Evolutionary conservation across 2,888 invertebrate genomes (phyloP).

Genomic region (Odiellus spinosus): DNA sequence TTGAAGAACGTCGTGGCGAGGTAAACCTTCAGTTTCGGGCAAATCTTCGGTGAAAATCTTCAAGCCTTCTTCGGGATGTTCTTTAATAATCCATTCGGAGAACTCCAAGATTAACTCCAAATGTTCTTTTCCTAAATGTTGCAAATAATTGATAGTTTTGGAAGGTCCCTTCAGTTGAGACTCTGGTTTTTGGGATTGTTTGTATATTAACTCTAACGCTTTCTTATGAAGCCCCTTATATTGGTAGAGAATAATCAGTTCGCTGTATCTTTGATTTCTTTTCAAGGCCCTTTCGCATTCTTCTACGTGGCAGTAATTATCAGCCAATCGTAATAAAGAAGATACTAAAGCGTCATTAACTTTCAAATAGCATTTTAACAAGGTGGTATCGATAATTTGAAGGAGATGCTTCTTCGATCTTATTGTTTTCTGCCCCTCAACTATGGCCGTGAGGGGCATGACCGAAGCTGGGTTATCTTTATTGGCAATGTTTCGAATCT

Average conservation of each 20-base stretch:
- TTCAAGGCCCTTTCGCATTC: constrained; percentile 81
- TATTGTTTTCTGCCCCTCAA: constrained; percentile 32
- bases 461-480: not conserved
- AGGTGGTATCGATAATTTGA: constrained; percentile 90
- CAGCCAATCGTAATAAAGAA: constrained; percentile 63
- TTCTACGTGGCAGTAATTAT: constrained; percentile 75
- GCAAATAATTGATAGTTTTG: constrained; percentile 75
- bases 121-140: constrained; percentile 65
- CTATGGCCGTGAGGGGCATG: not conserved
- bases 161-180: constrained; percentile 63
- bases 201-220: constrained; percentile 70
- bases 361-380: constrained; percentile 91
- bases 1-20: constrained; percentile 71
- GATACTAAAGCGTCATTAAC: constrained; percentile 89
- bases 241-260: constrained; percentile 87
- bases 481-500: constrained; percentile 34
- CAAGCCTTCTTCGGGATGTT: constrained; percentile 74
- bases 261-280: constrained; percentile 72
- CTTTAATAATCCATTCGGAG: constrained; percentile 75
- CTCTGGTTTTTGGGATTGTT: constrained; percentile 46
- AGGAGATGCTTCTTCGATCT: constrained; percentile 48
- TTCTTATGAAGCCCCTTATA: constrained; percentile 81
- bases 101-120: constrained; percentile 82
- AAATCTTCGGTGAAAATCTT: constrained; percentile 66
- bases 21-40: constrained; percentile 73